Conservation (phyloP, 2,113 vertebrate species). For the Ondatra zibethicus region DNA sequence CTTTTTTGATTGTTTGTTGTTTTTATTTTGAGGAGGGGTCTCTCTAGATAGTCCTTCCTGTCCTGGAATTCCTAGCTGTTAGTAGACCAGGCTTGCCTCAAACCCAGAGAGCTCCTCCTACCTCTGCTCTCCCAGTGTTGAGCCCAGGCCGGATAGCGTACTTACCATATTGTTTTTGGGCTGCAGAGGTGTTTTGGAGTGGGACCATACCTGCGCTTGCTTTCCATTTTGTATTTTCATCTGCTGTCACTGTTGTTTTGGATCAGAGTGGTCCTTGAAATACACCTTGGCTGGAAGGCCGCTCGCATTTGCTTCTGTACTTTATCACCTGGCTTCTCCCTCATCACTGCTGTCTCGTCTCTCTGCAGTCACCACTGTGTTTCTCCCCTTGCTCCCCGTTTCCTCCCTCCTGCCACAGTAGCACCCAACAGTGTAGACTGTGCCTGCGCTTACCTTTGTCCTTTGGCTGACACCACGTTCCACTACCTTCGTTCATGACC, state of each 20-base stretch:
- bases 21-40: not conserved
- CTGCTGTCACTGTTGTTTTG: not conserved
- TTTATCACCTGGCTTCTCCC: not conserved
- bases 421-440: not conserved
- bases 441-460: not conserved
- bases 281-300: not conserved
- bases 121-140: not conserved
- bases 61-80: not conserved
- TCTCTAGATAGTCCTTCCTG: not conserved
- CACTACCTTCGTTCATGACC: not conserved
- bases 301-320: not conserved
- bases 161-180: constrained; percentile 17
- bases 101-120: not conserved
- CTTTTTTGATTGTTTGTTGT: not conserved
- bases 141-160: not conserved
- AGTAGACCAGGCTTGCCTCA: too few relatives aligned
- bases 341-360: not conserved
- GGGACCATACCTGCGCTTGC: not conserved
- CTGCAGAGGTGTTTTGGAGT: constrained; percentile 17
- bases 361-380: not conserved
- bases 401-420: not conserved
- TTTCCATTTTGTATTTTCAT: constrained; percentile 25
- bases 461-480: not conserved
- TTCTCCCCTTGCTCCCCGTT: not conserved
- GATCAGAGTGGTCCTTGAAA: not conserved